Evolutionary conservation across 2,797 vertebrate species (phyloP).

Genomic region (Amphiprion clarkii): DNA sequence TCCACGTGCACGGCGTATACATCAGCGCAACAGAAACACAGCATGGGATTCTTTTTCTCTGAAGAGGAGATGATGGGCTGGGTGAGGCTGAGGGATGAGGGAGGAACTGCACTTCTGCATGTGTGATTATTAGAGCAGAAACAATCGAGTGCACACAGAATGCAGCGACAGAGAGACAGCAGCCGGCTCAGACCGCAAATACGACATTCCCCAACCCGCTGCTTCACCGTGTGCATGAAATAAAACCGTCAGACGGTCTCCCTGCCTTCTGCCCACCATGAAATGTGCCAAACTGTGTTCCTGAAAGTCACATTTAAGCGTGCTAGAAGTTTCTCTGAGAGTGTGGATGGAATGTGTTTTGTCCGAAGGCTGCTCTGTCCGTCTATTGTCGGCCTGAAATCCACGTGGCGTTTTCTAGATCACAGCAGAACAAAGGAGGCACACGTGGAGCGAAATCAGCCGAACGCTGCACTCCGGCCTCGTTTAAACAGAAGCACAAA

Average conservation of each 20-base stretch:
- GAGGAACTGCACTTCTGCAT: slow-evolving; percentile 49
- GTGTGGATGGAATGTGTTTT: slow-evolving; percentile 14
- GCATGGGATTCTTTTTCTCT: slow-evolving; percentile 6
- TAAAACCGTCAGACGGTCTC: neutral
- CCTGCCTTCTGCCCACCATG: neutral
- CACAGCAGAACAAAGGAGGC: slow-evolving; percentile 51
- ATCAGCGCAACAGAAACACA: neutral
- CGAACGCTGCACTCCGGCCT: slow-evolving; percentile 10
- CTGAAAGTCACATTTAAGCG: slow-evolving; percentile 11
- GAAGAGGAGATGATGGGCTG: slow-evolving; percentile 17
- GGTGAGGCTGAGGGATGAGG: slow-evolving; percentile 36
- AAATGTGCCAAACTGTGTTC: neutral
- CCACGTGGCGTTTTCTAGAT: slow-evolving; percentile 52
- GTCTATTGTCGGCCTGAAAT: slow-evolving; percentile 42
- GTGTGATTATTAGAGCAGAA: slow-evolving; percentile 84
- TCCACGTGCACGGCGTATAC: neutral
- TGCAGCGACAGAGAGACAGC: slow-evolving; percentile 48
- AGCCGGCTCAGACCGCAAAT: slow-evolving; percentile 17
- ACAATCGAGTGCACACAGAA: slow-evolving; percentile 72
- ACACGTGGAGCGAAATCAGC: slow-evolving; percentile 37
- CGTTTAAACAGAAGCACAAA: neutral
- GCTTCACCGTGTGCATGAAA: slow-evolving; percentile 8
- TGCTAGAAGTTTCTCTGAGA: slow-evolving; percentile 4
- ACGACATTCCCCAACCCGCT: slow-evolving; percentile 9
- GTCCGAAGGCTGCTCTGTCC: neutral